phyloP scores from a whole-genome alignment of 2,797 vertebrate genomes.

The Champsocephalus gunnari region DNA sequence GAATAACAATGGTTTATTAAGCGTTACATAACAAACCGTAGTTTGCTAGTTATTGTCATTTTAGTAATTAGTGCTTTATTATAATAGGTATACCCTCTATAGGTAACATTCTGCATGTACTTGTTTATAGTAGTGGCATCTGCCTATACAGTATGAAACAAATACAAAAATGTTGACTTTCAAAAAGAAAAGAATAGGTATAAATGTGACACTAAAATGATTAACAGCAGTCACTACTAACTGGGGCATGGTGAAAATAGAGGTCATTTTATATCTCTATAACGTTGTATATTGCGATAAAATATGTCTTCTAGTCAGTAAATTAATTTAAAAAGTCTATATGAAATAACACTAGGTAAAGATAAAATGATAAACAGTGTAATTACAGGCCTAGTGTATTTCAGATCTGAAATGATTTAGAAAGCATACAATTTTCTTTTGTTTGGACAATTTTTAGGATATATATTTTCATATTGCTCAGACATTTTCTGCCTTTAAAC shows the following conservation, averaged over 20 bases:
- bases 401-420: too few relatives aligned
- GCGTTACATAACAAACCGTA: neutral
- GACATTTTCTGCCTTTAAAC: neutral
- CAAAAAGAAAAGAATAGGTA: neutral
- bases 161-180: neutral
- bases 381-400: too few relatives aligned
- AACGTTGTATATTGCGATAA: too few relatives aligned
- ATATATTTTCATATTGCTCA: too few relatives aligned
- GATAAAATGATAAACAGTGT: too few relatives aligned
- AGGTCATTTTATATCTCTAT: too few relatives aligned
- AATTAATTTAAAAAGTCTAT: too few relatives aligned
- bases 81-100: neutral
- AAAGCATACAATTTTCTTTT: too few relatives aligned
- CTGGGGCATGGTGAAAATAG: too few relatives aligned
- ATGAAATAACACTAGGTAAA: too few relatives aligned
- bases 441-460: too few relatives aligned
- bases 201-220: neutral
- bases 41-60: neutral
- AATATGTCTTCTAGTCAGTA: too few relatives aligned
- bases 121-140: neutral
- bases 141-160: neutral
- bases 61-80: neutral
- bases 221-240: neutral
- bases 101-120: neutral
- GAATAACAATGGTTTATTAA: neutral